These are phyloP conservation scores for Chlamydotis undulata DNA, from an alignment of 2,113 vertebrate species.

Conservation along the genomic window DNA sequence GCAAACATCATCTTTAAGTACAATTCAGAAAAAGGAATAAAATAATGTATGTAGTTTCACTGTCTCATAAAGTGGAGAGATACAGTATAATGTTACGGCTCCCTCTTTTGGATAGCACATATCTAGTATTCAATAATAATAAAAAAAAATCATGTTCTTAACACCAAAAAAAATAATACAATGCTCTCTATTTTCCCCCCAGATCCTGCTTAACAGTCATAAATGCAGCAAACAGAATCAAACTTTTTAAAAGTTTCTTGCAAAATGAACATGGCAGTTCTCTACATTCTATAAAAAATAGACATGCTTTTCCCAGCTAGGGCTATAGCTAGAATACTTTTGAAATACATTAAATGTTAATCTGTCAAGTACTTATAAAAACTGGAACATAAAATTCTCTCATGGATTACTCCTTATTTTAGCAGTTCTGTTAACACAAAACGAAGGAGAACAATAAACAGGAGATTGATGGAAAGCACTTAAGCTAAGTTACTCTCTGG, in stretches of 20 bases:
- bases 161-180: neutral
- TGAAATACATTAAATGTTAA: neutral
- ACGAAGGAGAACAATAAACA: neutral
- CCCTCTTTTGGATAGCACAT: slow-evolving; percentile 73
- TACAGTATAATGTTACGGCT: slow-evolving; percentile 65
- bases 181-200: neutral
- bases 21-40: neutral
- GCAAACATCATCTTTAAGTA: neutral
- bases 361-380: neutral
- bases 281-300: neutral
- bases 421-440: neutral
- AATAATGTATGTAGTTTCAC: neutral
- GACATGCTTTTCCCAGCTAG: neutral
- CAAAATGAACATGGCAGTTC: neutral
- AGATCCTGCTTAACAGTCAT: neutral
- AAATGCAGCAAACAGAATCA: neutral
- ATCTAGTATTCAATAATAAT: neutral
- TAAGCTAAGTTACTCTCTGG: neutral
- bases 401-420: neutral
- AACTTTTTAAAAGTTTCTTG: neutral
- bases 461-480: neutral
- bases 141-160: neutral
- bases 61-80: neutral
- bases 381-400: neutral
- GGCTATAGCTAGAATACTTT: neutral